Base-by-base conservation (phyloP, 2,113 vertebrate genomes). In the Macrotis lagotis region DNA sequence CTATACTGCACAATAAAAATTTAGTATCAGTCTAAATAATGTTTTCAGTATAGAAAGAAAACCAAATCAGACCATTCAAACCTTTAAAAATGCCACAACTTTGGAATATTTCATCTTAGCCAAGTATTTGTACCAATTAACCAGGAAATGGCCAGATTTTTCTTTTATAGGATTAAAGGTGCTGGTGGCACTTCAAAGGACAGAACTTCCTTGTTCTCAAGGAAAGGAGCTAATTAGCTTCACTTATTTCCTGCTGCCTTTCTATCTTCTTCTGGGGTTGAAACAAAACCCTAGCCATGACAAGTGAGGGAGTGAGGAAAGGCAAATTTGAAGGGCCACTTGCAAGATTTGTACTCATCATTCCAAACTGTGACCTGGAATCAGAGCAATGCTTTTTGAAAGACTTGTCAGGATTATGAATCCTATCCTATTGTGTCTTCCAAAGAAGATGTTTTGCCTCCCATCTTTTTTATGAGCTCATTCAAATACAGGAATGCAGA, bases 401-500 rank as follows among this genome's bases (percentile, higher is more conserved):
- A 83, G 88, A 52, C 93, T 89, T 91, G 92, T 24, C 88, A 22
- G 91, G 88, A 0, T 12, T 48, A 83, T 16, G 74, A 92, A 96
- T 91, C 74, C 25, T 0, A 0, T 59, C 19, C 48, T 53, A 28
- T 93, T 49, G 4, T 2, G 96, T 96, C 48, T 96, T 95, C 95
- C 91, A 83, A 94, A 50, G 92, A 49, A 52, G 0, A 37, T 0
- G 22, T 19, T 50, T 88, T 44, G 25, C 94, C 88, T 52, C 59
- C 37, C 8, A 11, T 92, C 53, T 16, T 94, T 94, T 53, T 90
- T 89, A 52, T 89, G 49, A 96, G 89, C 91, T 95, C 94, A 91
- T 94, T 94, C 95, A 90, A 52, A 96, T 94, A 91, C 88, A 74
- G 66, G 95, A 96, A 91, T 93, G 96, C 95, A 95, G 96, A 91